Conservation (phyloP, 2,113 vertebrate species). For the Strigops habroptila region DNA sequence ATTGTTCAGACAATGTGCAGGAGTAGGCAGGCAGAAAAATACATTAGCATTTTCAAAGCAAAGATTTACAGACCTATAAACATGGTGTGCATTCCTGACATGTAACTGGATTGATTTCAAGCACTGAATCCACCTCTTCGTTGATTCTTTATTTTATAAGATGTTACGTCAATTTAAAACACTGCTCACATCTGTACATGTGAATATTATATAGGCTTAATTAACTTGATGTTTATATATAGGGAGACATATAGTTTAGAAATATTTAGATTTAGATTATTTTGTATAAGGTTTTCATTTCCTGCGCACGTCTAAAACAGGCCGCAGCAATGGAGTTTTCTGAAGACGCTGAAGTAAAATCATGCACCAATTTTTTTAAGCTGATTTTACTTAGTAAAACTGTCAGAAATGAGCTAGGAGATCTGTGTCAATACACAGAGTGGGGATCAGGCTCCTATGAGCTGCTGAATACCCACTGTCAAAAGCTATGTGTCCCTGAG, state of each 20-base stretch:
- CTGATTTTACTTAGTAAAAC: conserved; percentile 20
- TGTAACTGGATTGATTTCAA: background rate
- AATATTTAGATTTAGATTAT: background rate
- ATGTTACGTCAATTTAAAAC: background rate
- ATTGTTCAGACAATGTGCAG: background rate
- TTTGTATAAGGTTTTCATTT: background rate
- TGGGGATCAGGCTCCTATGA: background rate
- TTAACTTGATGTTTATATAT: background rate
- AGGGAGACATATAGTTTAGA: background rate
- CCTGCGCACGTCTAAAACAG: background rate
- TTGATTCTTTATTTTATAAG: background rate
- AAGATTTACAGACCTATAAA: background rate
- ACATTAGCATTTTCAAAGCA: background rate
- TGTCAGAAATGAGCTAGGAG: background rate
- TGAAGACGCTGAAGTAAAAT: background rate
- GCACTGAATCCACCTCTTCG: background rate
- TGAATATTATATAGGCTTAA: background rate
- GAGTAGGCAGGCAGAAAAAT: background rate
- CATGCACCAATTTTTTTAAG: background rate
- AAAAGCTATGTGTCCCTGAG: background rate
- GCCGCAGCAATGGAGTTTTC: conserved; percentile 3
- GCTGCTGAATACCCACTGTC: background rate
- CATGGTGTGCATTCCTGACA: background rate
- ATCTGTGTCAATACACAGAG: background rate
- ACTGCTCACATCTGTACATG: background rate